A percentile compares a stretch with the other conserved stretches of the same genome.
These are phyloP conservation scores for Microcebus jonahi DNA, from an alignment of 2,113 vertebrate genomes.

Conservation along the genomic window DNA sequence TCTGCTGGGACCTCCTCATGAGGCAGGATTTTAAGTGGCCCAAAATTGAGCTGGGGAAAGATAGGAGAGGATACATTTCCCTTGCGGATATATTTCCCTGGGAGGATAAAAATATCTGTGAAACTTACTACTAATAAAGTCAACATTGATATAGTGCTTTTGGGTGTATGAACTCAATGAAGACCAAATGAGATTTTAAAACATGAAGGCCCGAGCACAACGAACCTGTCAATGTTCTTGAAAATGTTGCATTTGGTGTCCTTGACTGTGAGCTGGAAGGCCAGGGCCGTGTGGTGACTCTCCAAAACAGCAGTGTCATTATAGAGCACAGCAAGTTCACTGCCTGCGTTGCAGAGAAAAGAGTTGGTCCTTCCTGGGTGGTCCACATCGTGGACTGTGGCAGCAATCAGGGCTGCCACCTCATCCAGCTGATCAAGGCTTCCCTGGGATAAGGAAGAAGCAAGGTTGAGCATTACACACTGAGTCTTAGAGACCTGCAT, in stretches of 20 bases:
- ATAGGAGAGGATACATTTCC: not conserved
- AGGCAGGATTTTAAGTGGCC: not conserved
- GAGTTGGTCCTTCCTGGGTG: constrained; percentile 97
- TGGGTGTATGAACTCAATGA: not conserved
- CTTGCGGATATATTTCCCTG: not conserved
- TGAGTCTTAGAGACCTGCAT: not conserved
- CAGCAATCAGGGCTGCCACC: constrained; percentile 95
- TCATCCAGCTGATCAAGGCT: constrained; percentile 95
- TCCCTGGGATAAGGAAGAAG: constrained; percentile 83
- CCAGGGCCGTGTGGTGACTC: constrained; percentile 96
- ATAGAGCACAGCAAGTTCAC: constrained; percentile 96
- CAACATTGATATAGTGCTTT: not conserved
- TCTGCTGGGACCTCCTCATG: not conserved
- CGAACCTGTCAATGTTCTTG: constrained; percentile 95
- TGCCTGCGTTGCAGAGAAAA: constrained; percentile 96
- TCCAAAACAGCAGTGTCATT: constrained; percentile 96
- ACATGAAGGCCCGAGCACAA: not conserved
- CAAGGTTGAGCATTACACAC: not conserved
- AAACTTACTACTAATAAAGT: not conserved
- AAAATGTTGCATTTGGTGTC: constrained; percentile 97
- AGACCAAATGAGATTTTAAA: constrained; percentile 39
- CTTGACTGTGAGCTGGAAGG: constrained; percentile 95
- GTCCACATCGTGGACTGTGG: constrained; percentile 95
- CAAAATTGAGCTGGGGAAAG: not conserved
- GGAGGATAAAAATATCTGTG: constrained; percentile 1